Conservation (phyloP, 2,113 vertebrate species). For the Neotoma lepida region DNA sequence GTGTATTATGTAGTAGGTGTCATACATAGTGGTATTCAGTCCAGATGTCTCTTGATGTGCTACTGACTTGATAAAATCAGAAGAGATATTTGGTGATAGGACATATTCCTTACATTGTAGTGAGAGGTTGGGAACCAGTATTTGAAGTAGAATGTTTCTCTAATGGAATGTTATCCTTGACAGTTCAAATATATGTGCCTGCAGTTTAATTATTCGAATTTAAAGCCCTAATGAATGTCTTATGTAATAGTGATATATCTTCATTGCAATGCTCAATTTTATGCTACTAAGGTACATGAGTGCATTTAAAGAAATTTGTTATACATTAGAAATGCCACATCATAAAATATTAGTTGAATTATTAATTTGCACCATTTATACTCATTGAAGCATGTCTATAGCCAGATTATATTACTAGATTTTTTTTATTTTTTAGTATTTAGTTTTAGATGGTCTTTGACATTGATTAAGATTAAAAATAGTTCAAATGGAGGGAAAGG, state of each 20-base stretch:
- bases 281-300: background rate
- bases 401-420: background rate
- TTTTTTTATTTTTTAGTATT: background rate
- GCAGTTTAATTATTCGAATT: background rate
- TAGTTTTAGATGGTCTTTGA: slow-evolving; percentile 21
- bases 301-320: background rate
- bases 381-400: background rate
- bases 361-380: background rate
- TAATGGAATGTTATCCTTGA: background rate
- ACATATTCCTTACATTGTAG: background rate
- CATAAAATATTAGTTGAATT: background rate
- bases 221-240: background rate
- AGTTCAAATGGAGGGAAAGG: background rate
- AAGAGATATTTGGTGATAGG: background rate
- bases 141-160: background rate
- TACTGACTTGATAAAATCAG: background rate
- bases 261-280: background rate
- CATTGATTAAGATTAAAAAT: slow-evolving; percentile 19
- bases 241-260: background rate
- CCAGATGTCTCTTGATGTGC: background rate
- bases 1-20: background rate
- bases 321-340: background rate
- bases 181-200: background rate
- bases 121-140: background rate
- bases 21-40: background rate